phyloP scores from a whole-genome alignment of 2,113 vertebrate genomes.

The Pungitius pungitius region DNA sequence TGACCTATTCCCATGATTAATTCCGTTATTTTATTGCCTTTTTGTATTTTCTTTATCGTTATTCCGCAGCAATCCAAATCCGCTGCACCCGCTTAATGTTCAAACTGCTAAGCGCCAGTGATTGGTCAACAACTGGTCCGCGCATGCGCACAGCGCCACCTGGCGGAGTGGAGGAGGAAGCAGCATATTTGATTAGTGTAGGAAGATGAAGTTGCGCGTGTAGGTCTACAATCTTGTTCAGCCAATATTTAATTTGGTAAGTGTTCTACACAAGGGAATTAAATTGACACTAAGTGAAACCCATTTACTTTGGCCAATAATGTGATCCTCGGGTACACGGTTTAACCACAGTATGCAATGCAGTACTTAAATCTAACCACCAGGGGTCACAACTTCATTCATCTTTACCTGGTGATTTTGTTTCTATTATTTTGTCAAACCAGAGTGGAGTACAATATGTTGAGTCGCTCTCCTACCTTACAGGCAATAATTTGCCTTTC shows the following conservation, averaged over 20 bases:
- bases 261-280: not conserved
- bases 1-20: fast-evolving
- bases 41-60: not conserved
- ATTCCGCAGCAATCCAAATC: not conserved
- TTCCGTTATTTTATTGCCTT: not conserved
- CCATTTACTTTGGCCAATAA: not conserved
- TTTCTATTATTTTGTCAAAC: too few relatives aligned
- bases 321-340: not conserved
- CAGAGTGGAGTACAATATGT: conserved; percentile 7
- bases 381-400: conserved; percentile 38
- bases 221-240: not conserved
- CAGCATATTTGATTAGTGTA: not conserved
- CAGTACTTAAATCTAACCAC: conserved; percentile 24
- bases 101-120: conserved; percentile 47
- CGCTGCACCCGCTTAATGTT: conserved; percentile 56
- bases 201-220: not conserved
- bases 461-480: not conserved
- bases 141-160: conserved; percentile 25
- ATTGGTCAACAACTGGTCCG: conserved; percentile 43
- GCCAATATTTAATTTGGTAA: not conserved
- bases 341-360: not conserved
- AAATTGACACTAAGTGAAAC: not conserved
- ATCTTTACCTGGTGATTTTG: too few relatives aligned
- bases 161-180: conserved; percentile 32
- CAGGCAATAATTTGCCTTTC: not conserved